Conservation (phyloP, 2,113 vertebrate genomes). For the Oreotrochilus melanogaster region DNA sequence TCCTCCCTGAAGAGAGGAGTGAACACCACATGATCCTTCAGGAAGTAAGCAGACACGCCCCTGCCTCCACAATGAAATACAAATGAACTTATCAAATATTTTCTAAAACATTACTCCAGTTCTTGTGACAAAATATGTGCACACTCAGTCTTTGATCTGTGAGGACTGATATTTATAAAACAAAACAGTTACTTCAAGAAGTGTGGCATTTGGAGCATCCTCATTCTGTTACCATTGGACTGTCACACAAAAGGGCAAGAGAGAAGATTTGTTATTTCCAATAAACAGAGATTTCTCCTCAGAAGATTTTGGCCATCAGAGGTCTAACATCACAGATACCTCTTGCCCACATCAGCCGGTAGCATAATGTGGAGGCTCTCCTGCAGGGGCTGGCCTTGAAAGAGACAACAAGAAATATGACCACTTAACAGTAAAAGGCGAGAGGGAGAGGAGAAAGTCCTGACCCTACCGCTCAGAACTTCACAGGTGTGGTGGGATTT, state of each 20-base stretch:
- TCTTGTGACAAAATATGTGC: background rate
- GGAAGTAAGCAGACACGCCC: background rate
- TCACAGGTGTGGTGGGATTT: fast-evolving
- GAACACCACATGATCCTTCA: background rate
- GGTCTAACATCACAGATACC: background rate
- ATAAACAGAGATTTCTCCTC: background rate
- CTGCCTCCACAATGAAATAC: background rate
- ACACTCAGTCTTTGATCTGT: background rate
- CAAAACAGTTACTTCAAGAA: background rate
- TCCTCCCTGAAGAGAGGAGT: background rate
- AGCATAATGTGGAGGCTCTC: background rate
- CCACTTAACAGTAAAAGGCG: background rate
- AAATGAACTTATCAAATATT: background rate
- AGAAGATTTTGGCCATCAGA: background rate
- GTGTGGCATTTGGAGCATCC: background rate
- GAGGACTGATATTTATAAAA: background rate
- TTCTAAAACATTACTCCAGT: background rate
- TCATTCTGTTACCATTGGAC: background rate
- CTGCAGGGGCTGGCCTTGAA: background rate
- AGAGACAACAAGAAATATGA: background rate
- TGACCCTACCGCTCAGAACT: background rate
- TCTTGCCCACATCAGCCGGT: background rate
- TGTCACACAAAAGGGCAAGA: background rate
- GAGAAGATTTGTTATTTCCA: background rate
- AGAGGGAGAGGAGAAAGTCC: background rate